Conservation (phyloP, 2,113 vertebrate genomes). For the Austrofundulus limnaeus region DNA sequence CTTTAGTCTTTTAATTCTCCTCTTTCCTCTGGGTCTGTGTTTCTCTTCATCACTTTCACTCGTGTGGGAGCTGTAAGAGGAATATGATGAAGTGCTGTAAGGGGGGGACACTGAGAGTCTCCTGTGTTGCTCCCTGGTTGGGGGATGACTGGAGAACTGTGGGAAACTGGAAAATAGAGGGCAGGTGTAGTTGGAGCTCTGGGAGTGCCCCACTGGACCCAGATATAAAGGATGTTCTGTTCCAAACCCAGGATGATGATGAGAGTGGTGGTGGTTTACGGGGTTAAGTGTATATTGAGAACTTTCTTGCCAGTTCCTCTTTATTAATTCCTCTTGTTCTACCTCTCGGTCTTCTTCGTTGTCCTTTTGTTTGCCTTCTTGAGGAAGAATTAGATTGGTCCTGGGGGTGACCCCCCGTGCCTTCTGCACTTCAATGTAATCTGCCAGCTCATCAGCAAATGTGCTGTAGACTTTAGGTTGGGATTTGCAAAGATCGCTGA, state of each 20-base stretch:
- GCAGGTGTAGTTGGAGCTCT: constrained; percentile 31
- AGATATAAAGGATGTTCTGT: constrained; percentile 47
- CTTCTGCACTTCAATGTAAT: constrained; percentile 84
- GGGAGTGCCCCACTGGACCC: constrained; percentile 6
- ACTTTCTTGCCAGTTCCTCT: neutral
- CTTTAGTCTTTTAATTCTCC: constrained; percentile 36
- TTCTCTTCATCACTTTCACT: constrained; percentile 54
- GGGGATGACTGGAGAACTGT: constrained; percentile 3
- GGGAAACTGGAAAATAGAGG: constrained; percentile 19
- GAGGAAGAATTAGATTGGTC: constrained; percentile 44
- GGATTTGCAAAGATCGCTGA: constrained; percentile 75
- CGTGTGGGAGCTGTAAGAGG: constrained; percentile 47
- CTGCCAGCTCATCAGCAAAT: constrained; percentile 84
- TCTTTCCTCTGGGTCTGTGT: constrained; percentile 50
- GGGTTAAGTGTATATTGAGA: neutral
- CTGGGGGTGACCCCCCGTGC: constrained; percentile 79
- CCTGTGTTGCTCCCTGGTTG: constrained; percentile 39
- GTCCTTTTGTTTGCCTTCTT: constrained; percentile 42
- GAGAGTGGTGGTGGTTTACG: constrained; percentile 7
- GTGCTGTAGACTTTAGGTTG: constrained; percentile 79
- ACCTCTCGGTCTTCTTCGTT: constrained; percentile 34
- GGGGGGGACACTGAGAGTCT: constrained; percentile 60
- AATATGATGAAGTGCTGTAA: constrained; percentile 59
- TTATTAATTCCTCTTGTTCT: neutral
- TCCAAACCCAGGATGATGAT: constrained; percentile 21